Percentiles rank a stretch among this genome's conserved stretches.
These are phyloP conservation scores for Chelon auratus DNA, from an alignment of 2,797 vertebrate genomes.

Conservation along the genomic window DNA sequence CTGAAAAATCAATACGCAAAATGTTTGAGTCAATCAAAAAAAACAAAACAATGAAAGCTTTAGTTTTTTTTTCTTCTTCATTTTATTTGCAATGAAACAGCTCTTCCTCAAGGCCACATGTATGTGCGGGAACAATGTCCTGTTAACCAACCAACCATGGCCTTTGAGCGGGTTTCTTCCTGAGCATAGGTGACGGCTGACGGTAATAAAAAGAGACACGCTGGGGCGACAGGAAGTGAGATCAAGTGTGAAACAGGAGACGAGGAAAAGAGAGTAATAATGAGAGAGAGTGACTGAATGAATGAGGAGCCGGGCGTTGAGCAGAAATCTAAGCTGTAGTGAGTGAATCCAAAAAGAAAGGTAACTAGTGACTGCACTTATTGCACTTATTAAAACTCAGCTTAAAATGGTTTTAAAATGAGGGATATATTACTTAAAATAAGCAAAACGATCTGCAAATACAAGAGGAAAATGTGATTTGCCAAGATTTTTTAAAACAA, in stretches of 20 bases:
- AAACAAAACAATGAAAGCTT: constrained; percentile 9
- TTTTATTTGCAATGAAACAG: constrained; percentile 47
- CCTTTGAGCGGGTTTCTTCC: constrained; percentile 32
- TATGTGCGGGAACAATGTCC: constrained; percentile 48
- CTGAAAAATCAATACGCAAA: constrained; percentile 69
- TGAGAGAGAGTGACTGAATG: constrained; percentile 1
- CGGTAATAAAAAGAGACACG: constrained; percentile 49
- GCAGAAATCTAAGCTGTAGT: background rate
- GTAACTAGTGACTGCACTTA: too few species aligned
- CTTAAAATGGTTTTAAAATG: too few species aligned
- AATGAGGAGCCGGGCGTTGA: too few species aligned
- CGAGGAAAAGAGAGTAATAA: constrained; percentile 1
- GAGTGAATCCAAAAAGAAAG: too few species aligned
- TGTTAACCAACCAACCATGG: constrained; percentile 46
- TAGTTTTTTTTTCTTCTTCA: constrained; percentile 26
- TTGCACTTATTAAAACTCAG: too few species aligned
- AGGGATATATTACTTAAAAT: too few species aligned
- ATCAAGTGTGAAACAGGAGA: constrained; percentile 1
- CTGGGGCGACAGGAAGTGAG: constrained; percentile 22
- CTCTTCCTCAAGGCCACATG: constrained; percentile 51
- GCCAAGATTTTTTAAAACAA: too few species aligned
- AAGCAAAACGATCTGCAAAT: too few species aligned
- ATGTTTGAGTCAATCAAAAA: constrained; percentile 66
- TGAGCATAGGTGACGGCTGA: constrained; percentile 31
- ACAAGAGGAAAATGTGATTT: too few species aligned